phyloP scores from a whole-genome alignment of 2,113 vertebrate genomes.

The Uria aalge region DNA sequence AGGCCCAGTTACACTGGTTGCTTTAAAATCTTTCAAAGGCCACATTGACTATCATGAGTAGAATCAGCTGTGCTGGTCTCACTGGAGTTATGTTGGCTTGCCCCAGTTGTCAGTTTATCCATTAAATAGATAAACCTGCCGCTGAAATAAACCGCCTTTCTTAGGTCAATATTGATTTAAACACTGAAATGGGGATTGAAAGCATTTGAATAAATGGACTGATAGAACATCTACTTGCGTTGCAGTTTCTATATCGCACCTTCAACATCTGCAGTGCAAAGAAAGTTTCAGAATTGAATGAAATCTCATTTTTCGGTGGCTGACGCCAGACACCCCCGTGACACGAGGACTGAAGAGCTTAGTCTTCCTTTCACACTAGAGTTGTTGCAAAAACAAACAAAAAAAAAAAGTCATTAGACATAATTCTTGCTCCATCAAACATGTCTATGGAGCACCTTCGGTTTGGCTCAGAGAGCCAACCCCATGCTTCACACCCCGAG shows the following conservation, averaged over 20 bases:
- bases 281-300: not conserved
- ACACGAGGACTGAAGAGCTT: not conserved
- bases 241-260: not conserved
- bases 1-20: not conserved
- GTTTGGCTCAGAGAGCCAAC: not conserved
- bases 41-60: not conserved
- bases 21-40: not conserved
- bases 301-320: not conserved
- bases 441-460: not conserved
- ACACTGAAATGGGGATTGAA: not conserved
- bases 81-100: not conserved
- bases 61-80: not conserved
- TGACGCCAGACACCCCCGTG: not conserved
- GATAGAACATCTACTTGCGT: not conserved
- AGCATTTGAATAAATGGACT: not conserved
- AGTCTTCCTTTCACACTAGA: not conserved
- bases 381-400: not conserved
- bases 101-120: not conserved
- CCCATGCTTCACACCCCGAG: accelerated
- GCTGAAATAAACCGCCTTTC: not conserved
- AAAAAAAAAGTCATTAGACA: not conserved
- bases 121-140: not conserved
- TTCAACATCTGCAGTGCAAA: not conserved
- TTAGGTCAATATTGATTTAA: not conserved
- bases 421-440: not conserved